Conservation (phyloP, 2,888 invertebrate species). For the Desoria tigrina region DNA sequence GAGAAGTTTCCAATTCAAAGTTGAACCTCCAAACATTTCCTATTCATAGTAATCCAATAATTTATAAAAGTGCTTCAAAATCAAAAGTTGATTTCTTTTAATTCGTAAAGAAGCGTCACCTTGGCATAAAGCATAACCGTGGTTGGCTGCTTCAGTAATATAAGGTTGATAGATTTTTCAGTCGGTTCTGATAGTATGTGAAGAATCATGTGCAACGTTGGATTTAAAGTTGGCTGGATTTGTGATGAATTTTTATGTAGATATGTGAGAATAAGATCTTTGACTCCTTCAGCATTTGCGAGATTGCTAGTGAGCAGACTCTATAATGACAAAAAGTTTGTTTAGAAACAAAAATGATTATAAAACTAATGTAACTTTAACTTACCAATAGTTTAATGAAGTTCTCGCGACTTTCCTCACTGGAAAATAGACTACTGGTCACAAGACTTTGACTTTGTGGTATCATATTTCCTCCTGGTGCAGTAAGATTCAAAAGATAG, state of each 20-base stretch:
- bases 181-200: conserved; percentile 45
- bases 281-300: conserved; percentile 40
- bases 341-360: conserved; percentile 6
- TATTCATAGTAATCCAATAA: conserved; percentile 23
- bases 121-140: conserved; percentile 68
- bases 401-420: conserved; percentile 35
- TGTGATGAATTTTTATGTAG: conserved; percentile 37
- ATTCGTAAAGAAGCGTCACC: conserved; percentile 57
- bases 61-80: no score
- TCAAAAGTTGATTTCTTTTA: not conserved
- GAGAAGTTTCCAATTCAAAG: conserved; percentile 48
- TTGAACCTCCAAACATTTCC: conserved; percentile 51
- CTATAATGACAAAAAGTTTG: conserved; percentile 26
- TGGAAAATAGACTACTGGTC: conserved; percentile 20
- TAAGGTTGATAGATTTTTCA: conserved; percentile 41
- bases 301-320: conserved; percentile 45
- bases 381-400: conserved; percentile 37
- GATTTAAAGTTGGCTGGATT: conserved; percentile 27
- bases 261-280: conserved; percentile 42
- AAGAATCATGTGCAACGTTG: conserved; percentile 38
- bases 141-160: conserved; percentile 47
- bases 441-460: conserved; percentile 21
- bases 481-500: conserved; percentile 32
- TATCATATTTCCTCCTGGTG: conserved; percentile 25
- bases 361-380: not conserved